phyloP scores from a whole-genome alignment of 2,888 invertebrate genomes.

The Lissocephala sabroskyi region DNA sequence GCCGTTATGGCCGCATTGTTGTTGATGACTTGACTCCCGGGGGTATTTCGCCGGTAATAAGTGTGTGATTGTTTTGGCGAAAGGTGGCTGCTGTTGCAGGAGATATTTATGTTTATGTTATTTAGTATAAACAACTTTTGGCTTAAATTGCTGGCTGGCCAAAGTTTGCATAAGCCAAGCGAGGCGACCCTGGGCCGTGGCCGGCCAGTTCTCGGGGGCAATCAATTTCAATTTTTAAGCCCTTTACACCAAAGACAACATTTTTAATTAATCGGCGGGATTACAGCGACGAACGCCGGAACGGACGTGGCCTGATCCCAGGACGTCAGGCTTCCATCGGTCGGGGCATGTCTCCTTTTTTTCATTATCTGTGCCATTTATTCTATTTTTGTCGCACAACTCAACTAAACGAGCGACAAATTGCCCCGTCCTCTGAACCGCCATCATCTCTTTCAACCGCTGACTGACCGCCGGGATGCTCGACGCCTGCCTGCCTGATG shows the following conservation, averaged over 20 bases:
- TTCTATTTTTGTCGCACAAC: constrained; percentile 63
- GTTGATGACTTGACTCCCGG: constrained; percentile 47
- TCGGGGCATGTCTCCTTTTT: constrained; percentile 42
- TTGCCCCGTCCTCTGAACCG: constrained; percentile 30
- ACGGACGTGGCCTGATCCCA: not conserved
- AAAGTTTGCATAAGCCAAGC: constrained; percentile 44
- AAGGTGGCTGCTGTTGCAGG: not conserved
- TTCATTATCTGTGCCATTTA: constrained; percentile 58
- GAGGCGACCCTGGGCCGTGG: constrained; percentile 12
- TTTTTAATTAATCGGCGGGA: constrained; percentile 70
- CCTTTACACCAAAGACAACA: constrained; percentile 64
- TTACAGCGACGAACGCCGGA: constrained; percentile 42
- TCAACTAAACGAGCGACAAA: constrained; percentile 66
- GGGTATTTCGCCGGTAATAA: constrained; percentile 45
- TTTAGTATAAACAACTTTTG: constrained; percentile 35
- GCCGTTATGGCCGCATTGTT: constrained; percentile 17
- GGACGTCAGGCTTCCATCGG: constrained; percentile 23
- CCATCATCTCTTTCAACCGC: not conserved
- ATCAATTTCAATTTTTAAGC: constrained; percentile 63
- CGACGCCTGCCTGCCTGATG: constrained; percentile 36
- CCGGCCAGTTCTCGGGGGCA: constrained; percentile 25
- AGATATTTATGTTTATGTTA: constrained; percentile 43
- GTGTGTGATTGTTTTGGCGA: constrained; percentile 54
- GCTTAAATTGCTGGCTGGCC: constrained; percentile 36
- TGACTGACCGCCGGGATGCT: constrained; percentile 1